Base-by-base conservation (phyloP, 2,113 vertebrate genomes). In the Osmerus eperlanus region DNA sequence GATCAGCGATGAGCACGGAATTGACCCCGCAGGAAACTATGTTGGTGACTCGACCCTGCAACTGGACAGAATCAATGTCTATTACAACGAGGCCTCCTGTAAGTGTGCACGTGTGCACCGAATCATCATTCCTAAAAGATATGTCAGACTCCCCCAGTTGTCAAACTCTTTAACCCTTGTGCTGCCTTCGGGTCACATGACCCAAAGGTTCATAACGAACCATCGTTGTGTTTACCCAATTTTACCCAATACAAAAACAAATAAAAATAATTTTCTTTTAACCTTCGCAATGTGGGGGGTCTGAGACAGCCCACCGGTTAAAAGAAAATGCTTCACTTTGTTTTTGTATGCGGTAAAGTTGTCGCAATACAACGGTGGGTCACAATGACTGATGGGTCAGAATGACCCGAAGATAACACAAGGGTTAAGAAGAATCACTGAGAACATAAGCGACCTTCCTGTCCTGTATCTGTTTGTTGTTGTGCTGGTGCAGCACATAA, bases 21-120 rank as follows among this genome's bases (percentile, higher is more conserved):
- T 98, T 77, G 94, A 96, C 89, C 90, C 95, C 2, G 91, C 94
- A 15, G 96, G 95, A 78, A 92, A 89, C 85, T 97, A 96, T 19
- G 94, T 92, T 23, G 96, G 96, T 68, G 96, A 97, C 88, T 95
- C 94, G 47, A 68, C 80, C 41, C 91, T 97, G 70, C 96, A 97
- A 85, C 93, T 98, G 89, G 96, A 98, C 81, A 83, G 96, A 55
- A 94, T 97, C 88, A 96, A 92, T 73, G 95, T 98, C 73, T 98
- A 98, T 91, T 98, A 95, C 78, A 97, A 95, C 79, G 94, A 96
- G 89, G 97, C 96, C 12, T 96, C 94, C 8, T 94, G 96, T 97
- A 79, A 95, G 96, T 93, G 29, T 19, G 1, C 11, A 29, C 52
- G 96, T 93, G 29, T 19, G 1, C 11, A 29, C 52, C 63, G 15